These are phyloP conservation scores for Caloenas nicobarica DNA, from an alignment of 2,113 vertebrate genomes.

Conservation along the genomic window DNA sequence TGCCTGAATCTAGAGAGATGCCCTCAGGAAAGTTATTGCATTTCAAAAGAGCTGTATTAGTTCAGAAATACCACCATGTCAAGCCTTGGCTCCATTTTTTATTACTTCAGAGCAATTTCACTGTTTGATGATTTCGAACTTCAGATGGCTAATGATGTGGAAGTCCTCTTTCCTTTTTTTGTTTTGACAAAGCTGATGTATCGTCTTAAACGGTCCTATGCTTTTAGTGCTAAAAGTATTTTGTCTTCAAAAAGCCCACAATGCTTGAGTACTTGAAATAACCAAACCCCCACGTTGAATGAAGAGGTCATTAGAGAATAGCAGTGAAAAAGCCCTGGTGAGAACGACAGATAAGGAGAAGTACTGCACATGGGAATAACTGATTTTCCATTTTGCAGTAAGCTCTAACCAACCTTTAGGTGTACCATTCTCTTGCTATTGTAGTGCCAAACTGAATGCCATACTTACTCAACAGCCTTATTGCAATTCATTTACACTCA, in stretches of 20 bases:
- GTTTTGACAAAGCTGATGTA: not conserved
- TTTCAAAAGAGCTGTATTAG: not conserved
- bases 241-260: not conserved
- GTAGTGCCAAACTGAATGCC: not conserved
- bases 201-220: not conserved
- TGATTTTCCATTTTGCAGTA: not conserved
- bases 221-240: not conserved
- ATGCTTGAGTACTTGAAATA: not conserved
- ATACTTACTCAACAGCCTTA: not conserved
- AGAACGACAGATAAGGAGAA: not conserved
- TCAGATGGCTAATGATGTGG: not conserved
- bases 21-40: not conserved
- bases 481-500: not conserved
- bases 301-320: not conserved
- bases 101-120: not conserved
- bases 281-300: not conserved
- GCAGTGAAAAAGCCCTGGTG: not conserved
- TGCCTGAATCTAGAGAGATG: not conserved
- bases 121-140: not conserved
- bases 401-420: not conserved
- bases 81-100: not conserved
- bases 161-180: not conserved
- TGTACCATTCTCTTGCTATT: not conserved
- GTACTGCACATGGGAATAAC: not conserved
- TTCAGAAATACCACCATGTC: not conserved